These are phyloP conservation scores for Chrysogorgia sp. DNA, from an alignment of 92 coral and sea anemone species.

Conservation along the genomic window DNA sequence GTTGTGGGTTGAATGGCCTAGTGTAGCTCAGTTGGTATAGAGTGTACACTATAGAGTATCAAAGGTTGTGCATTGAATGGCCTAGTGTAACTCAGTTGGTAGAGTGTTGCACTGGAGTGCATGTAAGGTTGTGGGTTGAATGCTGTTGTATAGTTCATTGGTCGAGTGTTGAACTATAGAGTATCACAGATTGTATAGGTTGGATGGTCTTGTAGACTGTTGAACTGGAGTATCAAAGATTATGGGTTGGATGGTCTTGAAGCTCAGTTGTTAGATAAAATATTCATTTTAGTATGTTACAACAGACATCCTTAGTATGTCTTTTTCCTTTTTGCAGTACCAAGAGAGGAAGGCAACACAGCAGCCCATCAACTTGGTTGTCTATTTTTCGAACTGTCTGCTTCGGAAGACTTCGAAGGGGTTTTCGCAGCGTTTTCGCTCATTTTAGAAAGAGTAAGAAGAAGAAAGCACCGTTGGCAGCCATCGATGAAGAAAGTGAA, in stretches of 20 bases:
- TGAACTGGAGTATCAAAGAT: background rate
- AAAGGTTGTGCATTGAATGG: too few relatives aligned
- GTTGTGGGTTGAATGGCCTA: too few relatives aligned
- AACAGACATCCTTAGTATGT: background rate
- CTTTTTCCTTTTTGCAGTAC: conserved; percentile 61
- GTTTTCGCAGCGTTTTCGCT: conserved; percentile 75
- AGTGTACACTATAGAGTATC: too few relatives aligned
- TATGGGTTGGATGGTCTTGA: too few relatives aligned
- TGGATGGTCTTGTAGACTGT: background rate
- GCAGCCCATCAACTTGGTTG: conserved; percentile 97
- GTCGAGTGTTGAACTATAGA: background rate
- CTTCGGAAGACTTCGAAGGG: conserved; percentile 88
- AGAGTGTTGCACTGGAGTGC: background rate
- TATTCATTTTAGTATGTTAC: too few relatives aligned
- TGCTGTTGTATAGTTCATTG: background rate
- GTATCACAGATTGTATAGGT: background rate
- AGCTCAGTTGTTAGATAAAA: too few relatives aligned
- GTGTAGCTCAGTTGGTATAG: too few relatives aligned
- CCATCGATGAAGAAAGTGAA: conserved; percentile 45
- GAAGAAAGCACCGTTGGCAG: conserved; percentile 32
- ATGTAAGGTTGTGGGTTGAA: background rate
- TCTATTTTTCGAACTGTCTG: conserved; percentile 96
- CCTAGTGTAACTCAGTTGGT: background rate
- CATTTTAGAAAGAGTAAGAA: conserved; percentile 24
- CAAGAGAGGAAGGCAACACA: conserved; percentile 82